These are phyloP conservation scores for Teleogryllus oceanicus DNA, from an alignment of 2,888 invertebrate genomes.

Conservation along the genomic window DNA sequence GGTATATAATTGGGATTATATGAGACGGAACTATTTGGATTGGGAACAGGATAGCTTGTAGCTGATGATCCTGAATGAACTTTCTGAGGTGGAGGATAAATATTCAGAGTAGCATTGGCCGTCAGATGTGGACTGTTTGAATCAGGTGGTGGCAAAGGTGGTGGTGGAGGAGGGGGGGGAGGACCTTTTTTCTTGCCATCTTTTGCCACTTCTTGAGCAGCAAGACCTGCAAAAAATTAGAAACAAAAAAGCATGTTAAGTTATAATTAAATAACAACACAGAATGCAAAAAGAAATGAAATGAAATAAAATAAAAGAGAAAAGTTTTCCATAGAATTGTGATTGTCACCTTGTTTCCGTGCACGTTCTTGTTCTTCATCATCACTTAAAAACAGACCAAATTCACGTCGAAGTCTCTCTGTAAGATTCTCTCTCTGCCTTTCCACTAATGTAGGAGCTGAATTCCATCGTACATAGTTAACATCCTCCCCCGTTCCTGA, in stretches of 20 bases:
- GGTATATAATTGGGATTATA: background rate
- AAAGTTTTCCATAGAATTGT: conserved; percentile 4
- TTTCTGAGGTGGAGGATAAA: conserved; percentile 25
- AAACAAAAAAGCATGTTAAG: background rate
- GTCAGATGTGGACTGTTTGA: background rate
- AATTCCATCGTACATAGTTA: conserved; percentile 57
- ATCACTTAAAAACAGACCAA: conserved; percentile 68
- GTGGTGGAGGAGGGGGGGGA: conserved; percentile 29
- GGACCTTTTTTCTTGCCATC: conserved; percentile 33
- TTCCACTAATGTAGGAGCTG: conserved; percentile 80
- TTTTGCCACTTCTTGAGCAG: conserved; percentile 24
- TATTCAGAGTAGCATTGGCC: background rate
- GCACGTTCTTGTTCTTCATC: conserved; percentile 58
- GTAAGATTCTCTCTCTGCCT: conserved; percentile 84
- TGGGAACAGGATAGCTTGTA: conserved; percentile 22
- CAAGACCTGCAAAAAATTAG: conserved; percentile 25
- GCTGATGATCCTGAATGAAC: conserved; percentile 19
- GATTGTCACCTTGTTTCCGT: conserved; percentile 48
- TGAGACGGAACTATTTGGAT: conserved; percentile 19
- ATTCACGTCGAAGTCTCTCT: conserved; percentile 76
- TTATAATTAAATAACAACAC: background rate
- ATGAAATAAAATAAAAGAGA: background rate
- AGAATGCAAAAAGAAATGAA: background rate
- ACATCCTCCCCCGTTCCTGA: conserved; percentile 30
- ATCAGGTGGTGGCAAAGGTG: conserved; percentile 30